Conservation (phyloP, 2,797 vertebrate species). For the Crenichthys baileyi region DNA sequence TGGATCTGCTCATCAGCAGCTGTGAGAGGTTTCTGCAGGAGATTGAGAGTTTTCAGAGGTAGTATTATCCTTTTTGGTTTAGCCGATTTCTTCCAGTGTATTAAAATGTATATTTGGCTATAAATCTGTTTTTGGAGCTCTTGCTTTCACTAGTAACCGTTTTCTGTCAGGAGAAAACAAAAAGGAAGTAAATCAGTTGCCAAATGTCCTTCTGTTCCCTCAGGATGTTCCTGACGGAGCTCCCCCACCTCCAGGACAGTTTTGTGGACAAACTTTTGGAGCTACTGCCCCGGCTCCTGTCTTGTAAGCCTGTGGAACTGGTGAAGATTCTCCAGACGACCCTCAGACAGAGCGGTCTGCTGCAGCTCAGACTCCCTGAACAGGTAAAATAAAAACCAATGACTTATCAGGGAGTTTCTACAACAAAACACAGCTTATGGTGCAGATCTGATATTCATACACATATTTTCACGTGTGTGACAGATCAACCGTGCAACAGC, state of each 20-base stretch:
- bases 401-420: background rate
- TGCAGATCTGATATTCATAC: background rate
- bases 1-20: slow-evolving; percentile 87
- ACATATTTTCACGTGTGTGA: background rate
- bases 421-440: background rate
- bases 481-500: slow-evolving; percentile 92
- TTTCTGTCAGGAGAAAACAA: too few relatives aligned
- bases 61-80: background rate
- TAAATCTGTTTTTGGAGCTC: background rate
- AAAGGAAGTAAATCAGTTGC: background rate
- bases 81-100: background rate
- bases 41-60: slow-evolving; percentile 95
- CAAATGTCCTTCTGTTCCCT: background rate
- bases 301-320: slow-evolving; percentile 90
- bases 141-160: too few relatives aligned
- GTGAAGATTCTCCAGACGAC: slow-evolving; percentile 94
- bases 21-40: slow-evolving; percentile 96
- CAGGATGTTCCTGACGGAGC: slow-evolving; percentile 90
- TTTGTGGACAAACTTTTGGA: slow-evolving; percentile 95
- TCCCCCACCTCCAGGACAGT: slow-evolving; percentile 92
- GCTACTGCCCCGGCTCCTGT: slow-evolving; percentile 90
- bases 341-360: slow-evolving; percentile 89
- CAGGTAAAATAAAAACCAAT: slow-evolving; percentile 75
- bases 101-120: background rate
- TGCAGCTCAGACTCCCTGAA: slow-evolving; percentile 89